Base-by-base conservation (phyloP, 2,113 vertebrate species). In the Chaetops frenatus region DNA sequence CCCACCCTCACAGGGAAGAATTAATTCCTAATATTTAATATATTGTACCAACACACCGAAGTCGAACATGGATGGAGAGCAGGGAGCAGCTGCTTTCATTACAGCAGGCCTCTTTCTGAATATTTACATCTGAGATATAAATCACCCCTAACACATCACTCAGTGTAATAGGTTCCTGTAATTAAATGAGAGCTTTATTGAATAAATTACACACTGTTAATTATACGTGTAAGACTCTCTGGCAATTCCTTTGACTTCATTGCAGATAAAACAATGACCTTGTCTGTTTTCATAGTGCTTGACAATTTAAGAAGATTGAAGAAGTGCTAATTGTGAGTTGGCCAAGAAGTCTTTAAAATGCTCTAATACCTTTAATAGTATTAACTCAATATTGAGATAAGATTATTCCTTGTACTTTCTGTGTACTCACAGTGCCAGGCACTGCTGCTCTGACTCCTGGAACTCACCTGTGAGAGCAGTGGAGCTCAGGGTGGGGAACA, bases 141-240 rank as follows among this genome's bases (percentile, higher is more conserved):
- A 95, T 82, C 95, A 88, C 4, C 3, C 76, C 42, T 66, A 51
- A 54, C 56, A 7, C 45, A 76, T 91, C 72, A 71, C 83, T 96
- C 82, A 35, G 51, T 81, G 76, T 65, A 92, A 94, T 78, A 42
- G 70, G 35, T 40, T 80, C 42, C 82, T 88, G 60, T 92, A 95
- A 94, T 95, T 95, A 97, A 97, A 90, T 65, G 53, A 93, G 81
- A 92, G 71, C 64, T 90, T 70, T 95, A 92, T 88, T 92, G 86
- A 95, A 95, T 94, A 96, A 96, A 97, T 96, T 92, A 91, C 66
- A 65, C 20, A 33, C 76, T 76, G 53, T 71, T 87, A 96, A 95
- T 86, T 97, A 86, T 28, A 84, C 15, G 40, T 84, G 80, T 86
- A 92, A 84, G 76, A 60, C 33, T 78, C 66, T 47, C 78, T 12